These are phyloP conservation scores for Scopus umbretta DNA, from an alignment of 2,113 vertebrate species.

Conservation along the genomic window DNA sequence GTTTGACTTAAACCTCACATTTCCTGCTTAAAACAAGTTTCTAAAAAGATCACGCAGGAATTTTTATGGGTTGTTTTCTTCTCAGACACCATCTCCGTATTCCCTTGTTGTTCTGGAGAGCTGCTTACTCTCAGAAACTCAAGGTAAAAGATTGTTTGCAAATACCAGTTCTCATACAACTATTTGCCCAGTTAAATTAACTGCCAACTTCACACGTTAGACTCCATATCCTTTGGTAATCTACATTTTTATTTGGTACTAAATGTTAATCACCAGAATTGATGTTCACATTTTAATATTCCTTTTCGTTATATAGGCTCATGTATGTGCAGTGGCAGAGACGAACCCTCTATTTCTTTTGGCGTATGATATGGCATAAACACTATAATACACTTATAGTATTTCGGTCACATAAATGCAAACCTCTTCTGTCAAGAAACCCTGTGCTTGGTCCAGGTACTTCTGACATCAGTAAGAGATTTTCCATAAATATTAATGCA, in stretches of 20 bases:
- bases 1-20: background rate
- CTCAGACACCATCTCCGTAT: background rate
- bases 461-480: background rate
- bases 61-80: background rate
- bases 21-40: fast-evolving
- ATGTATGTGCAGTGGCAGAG: background rate
- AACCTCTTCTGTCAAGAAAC: background rate
- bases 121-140: background rate
- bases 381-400: background rate
- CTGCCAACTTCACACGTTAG: background rate
- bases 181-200: background rate
- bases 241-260: background rate
- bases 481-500: background rate
- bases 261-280: background rate
- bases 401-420: background rate
- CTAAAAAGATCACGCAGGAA: background rate
- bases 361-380: fast-evolving
- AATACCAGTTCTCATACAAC: background rate
- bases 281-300: background rate
- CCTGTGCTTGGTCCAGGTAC: background rate
- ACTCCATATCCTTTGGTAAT: background rate
- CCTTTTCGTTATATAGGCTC: background rate
- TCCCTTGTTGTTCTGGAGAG: background rate
- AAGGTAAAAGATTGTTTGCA: background rate
- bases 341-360: background rate